These are phyloP conservation scores for Squalus acanthias DNA, from an alignment of 2,797 vertebrate genomes.

Conservation along the genomic window DNA sequence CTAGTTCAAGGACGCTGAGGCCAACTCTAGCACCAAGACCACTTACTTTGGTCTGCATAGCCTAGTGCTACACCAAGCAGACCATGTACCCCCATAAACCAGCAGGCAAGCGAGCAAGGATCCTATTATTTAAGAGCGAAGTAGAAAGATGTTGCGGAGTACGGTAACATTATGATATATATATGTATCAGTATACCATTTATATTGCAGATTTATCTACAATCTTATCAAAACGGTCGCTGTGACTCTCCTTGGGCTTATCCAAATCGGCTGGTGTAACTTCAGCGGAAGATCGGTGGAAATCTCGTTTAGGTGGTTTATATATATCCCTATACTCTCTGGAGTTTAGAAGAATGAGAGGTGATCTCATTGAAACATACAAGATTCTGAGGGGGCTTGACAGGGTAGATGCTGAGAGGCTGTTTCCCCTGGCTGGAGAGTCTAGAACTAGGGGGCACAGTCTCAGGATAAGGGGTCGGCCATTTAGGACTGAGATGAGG, in stretches of 20 bases:
- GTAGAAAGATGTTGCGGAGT: neutral
- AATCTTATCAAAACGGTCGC: neutral
- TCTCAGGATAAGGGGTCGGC: too few species aligned
- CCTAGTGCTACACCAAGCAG: neutral
- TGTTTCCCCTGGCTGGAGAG: too few species aligned
- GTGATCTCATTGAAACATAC: too few species aligned
- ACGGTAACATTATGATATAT: neutral
- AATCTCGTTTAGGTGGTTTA: neutral
- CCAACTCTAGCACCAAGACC: neutral
- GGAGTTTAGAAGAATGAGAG: too few species aligned
- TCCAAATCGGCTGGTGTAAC: neutral
- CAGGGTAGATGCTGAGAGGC: too few species aligned
- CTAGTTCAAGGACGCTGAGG: neutral
- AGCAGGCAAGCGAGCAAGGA: neutral
- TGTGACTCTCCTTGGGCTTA: neutral
- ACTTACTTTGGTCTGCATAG: neutral
- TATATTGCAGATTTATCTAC: neutral
- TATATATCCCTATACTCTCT: too few species aligned
- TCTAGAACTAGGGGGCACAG: too few species aligned
- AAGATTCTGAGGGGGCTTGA: too few species aligned
- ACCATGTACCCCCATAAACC: neutral
- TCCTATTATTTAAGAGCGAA: neutral
- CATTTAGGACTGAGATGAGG: too few species aligned
- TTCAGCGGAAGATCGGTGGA: neutral
- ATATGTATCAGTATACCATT: neutral